Conservation (phyloP, 2,888 invertebrate genomes). For the Galeopsomyia nigrocyanea region DNA sequence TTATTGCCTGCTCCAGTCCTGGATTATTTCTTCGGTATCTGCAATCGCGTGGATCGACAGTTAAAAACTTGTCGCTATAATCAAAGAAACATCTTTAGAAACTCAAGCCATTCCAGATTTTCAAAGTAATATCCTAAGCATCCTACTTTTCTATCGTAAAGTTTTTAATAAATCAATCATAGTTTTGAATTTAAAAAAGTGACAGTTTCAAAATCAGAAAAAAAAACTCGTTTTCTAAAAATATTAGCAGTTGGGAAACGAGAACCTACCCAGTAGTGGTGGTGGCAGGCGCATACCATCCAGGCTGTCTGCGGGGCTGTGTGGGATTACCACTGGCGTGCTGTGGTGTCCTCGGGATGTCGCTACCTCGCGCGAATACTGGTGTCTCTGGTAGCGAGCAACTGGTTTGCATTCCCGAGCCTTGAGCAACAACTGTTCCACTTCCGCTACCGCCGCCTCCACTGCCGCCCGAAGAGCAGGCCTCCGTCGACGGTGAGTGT, state of each 20-base stretch:
- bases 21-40: slow-evolving; percentile 67
- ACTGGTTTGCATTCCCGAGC: slow-evolving; percentile 80
- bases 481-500: slow-evolving; percentile 80
- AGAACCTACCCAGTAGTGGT: slow-evolving; percentile 64
- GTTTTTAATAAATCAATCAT: too few relatives aligned
- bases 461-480: slow-evolving; percentile 85
- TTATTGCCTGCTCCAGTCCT: slow-evolving; percentile 72
- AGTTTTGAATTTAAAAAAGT: too few relatives aligned
- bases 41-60: slow-evolving; percentile 5
- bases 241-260: too few relatives aligned
- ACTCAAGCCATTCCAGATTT: too few relatives aligned
- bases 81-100: too few relatives aligned
- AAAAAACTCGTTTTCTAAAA: too few relatives aligned
- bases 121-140: background rate
- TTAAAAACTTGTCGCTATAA: too few relatives aligned
- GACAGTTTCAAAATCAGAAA: too few relatives aligned
- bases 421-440: slow-evolving; percentile 70
- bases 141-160: too few relatives aligned
- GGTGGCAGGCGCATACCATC: slow-evolving; percentile 66
- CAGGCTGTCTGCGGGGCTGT: slow-evolving; percentile 62
- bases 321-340: slow-evolving; percentile 67
- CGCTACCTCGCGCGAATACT: slow-evolving; percentile 86
- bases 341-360: slow-evolving; percentile 87
- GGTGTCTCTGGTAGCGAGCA: slow-evolving; percentile 92
- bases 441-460: slow-evolving; percentile 83